These are phyloP conservation scores for Acromyrmex charruanus DNA, from an alignment of 1,140 invertebrate species.

Conservation along the genomic window DNA sequence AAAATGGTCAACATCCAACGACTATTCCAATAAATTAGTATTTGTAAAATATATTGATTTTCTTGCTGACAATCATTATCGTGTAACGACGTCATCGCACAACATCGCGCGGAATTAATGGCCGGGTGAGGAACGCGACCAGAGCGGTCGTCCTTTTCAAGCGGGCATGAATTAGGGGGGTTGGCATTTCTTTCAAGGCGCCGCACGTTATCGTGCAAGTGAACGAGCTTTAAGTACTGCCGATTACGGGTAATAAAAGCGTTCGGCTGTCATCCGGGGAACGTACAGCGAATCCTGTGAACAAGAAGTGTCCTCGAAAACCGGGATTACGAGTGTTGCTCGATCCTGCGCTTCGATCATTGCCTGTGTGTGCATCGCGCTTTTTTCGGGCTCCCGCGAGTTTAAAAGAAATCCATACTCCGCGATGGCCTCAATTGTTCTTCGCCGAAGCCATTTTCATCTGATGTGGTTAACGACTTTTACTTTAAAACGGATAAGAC, in stretches of 20 bases:
- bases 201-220: constrained; percentile 78
- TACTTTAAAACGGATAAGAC: constrained; percentile 46
- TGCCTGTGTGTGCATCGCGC: not conserved
- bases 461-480: constrained; percentile 67
- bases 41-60: not conserved
- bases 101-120: constrained; percentile 4
- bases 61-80: not conserved
- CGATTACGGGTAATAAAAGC: constrained; percentile 85
- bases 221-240: constrained; percentile 78
- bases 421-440: constrained; percentile 66
- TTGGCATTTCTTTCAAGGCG: constrained; percentile 82
- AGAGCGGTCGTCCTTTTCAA: constrained; percentile 42
- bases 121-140: not conserved
- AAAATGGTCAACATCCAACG: not conserved
- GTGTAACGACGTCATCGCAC: not conserved
- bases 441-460: constrained; percentile 82
- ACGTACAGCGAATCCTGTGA: constrained; percentile 77
- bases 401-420: constrained; percentile 38
- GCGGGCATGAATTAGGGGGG: constrained; percentile 1
- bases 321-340: not conserved
- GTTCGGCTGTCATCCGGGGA: constrained; percentile 82
- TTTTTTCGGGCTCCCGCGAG: constrained; percentile 48
- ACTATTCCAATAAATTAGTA: not conserved
- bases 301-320: constrained; percentile 73
- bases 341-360: constrained; percentile 11